A percentile compares a stretch with the other conserved stretches of the same genome.
These are phyloP conservation scores for Andricus grossulariae DNA, from an alignment of 1,140 invertebrate species.

Conservation along the genomic window DNA sequence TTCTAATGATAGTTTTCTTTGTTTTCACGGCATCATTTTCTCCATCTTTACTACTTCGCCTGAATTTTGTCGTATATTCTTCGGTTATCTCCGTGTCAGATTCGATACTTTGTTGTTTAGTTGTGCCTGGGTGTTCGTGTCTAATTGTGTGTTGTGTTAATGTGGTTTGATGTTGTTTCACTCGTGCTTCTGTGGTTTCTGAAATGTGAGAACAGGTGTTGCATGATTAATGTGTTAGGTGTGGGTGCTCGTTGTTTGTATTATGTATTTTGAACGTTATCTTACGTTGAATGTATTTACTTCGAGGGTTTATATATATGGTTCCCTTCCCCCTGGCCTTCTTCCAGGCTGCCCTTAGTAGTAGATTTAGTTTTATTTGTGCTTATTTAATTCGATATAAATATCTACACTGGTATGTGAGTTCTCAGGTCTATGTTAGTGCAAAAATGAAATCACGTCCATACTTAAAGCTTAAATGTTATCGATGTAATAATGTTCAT, in stretches of 20 bases:
- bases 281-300: constrained; percentile 50
- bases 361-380: no score
- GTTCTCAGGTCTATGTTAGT: no score
- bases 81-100: constrained; percentile 71
- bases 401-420: no score
- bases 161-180: constrained; percentile 71
- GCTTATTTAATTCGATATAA: no score
- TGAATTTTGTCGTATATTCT: constrained; percentile 73
- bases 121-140: constrained; percentile 68
- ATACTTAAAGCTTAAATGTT: no score
- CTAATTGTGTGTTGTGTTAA: constrained; percentile 70
- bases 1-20: constrained; percentile 69
- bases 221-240: constrained; percentile 56
- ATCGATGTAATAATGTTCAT: no score
- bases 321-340: no score
- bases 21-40: constrained; percentile 69
- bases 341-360: no score
- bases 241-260: constrained; percentile 35
- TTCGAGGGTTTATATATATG: no score
- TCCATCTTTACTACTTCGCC: constrained; percentile 70
- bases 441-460: no score
- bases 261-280: constrained; percentile 47
- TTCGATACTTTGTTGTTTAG: constrained; percentile 60
- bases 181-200: constrained; percentile 73
- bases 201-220: constrained; percentile 71